Base-by-base conservation (phyloP, 2,888 invertebrate species). In the Zygogramma bicolorata region DNA sequence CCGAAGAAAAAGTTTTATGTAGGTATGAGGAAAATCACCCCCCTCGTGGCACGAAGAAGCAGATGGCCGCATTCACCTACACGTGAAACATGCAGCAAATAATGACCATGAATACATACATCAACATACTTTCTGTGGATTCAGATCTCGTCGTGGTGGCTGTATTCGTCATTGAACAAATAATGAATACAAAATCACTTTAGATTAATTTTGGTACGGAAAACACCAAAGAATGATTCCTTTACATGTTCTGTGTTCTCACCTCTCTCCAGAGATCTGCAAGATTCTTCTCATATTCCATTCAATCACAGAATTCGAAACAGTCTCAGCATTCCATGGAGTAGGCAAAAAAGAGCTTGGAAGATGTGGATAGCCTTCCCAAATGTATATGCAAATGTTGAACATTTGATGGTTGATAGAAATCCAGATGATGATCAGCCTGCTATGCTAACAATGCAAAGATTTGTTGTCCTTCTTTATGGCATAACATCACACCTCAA, bases 31-130 rank as follows among this genome's bases (percentile, higher is more conserved):
- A n/a, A n/a, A n/a, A n/a, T n/a, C n/a, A n/a, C n/a, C n/a, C n/a
- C 46, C 34, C 40, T 62, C 53, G 49, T 69, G 62, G 63, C 40
- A 70, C 42, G 58, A 70, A 70, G 58, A 65, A 70, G 65, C 65
- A 63, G 63, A 70, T 40, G 58, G 70, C 10, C 57, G 53, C 49
- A 25, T 70, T 53, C 69, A 49, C 18, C 69, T 69, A 10, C 65
- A 70, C 40, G 65, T 27, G 25, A 46, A 68, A 22, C 68, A 68
- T 68, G 62, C 49, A 62, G 65, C 42, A 42, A 31, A 49, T 62
- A 69, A 62, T 69, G 63, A 57, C 31, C 31, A 62, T 42, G 31
- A 57, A 27, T 57, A 49, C 38, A 15, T 67, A n/a, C n/a, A n/a
- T n/a, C 67, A 57, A n/a, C n/a, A n/a, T 62, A 31, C 34, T 46